Evolutionary conservation across 1,140 invertebrate genomes (phyloP).

Genomic region (Zaprionus tsacasi): DNA sequence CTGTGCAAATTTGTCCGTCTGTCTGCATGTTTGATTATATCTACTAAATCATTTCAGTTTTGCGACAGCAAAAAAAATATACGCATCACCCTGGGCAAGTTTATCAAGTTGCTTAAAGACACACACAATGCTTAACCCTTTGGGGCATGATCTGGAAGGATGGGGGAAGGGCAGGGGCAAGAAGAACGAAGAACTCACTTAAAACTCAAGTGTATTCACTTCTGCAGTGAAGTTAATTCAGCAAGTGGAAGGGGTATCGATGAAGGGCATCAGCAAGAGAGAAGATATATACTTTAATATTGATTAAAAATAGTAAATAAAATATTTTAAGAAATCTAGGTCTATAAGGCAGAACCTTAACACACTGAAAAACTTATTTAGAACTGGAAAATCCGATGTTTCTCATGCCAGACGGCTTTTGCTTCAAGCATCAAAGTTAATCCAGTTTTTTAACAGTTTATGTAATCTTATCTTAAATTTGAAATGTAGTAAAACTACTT

Average conservation of each 20-base stretch:
- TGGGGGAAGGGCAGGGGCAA: constrained; percentile 21
- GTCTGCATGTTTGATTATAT: constrained; percentile 78
- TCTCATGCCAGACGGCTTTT: too few species aligned
- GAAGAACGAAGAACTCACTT: constrained; percentile 5
- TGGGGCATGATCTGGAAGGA: constrained; percentile 9
- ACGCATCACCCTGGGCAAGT: constrained; percentile 26
- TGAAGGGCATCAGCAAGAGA: too few species aligned
- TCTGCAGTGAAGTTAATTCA: background rate
- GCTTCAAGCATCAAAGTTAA: too few species aligned
- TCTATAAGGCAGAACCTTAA: too few species aligned
- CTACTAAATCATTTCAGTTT: constrained; percentile 76
- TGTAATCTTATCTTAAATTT: too few species aligned
- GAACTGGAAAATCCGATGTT: too few species aligned
- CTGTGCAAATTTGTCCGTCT: constrained; percentile 77
- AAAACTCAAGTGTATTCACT: background rate
- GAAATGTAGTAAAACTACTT: too few species aligned
- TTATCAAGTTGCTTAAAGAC: constrained; percentile 78
- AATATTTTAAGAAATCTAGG: background rate
- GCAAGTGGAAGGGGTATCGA: background rate
- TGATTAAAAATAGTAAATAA: too few species aligned
- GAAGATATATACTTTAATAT: too few species aligned
- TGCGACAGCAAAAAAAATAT: constrained; percentile 12
- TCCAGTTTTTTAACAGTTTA: too few species aligned
- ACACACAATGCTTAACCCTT: constrained; percentile 61
- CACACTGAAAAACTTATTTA: too few species aligned